Evolutionary conservation across 1,140 invertebrate species (phyloP), one percentile per base, ranked within the genome.

Genomic region (Coptotermes formosanus): DNA sequence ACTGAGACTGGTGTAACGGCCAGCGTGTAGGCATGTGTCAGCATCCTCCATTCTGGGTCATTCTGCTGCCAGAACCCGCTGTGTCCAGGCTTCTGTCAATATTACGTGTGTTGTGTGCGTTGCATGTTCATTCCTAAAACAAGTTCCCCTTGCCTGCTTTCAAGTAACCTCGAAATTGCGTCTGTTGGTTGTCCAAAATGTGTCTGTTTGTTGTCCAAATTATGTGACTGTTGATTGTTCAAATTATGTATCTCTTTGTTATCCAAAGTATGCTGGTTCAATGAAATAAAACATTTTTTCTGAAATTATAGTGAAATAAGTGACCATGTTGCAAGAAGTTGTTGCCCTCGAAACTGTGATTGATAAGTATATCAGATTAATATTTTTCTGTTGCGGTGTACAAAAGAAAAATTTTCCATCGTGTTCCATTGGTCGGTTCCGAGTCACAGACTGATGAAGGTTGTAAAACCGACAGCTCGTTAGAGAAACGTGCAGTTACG

Each of bases 341-440:
- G n/a, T 75, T 75, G 64, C 30, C 64, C 64, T 75, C 64, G 64
- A 75, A 75, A 75, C 25, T 75, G 6, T n/a, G 14, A 14, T 23
- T 30, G 64, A 75, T 75, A 30, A 25, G 14, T 19, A 21, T 55
- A 55, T 55, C 52, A 55, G 2, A 55, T 55, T 16, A 55, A 55
- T 55, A 1, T 30, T 12, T 12, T 16, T 75, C n/a, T 75, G 64
- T 30, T 75, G n/a, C 25, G 25, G n/a, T 14, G 64, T 30, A 1
- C n/a, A 25, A 75, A 30, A n/a, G 64, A 75, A 75, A 75, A 75
- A 75, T 75, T 75, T 75, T 75, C 64, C 64, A 75, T 75, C 25
- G 9, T 8, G 3, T 30, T 14, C 64, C 25, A n/a, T 30, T 75
- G 64, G n/a, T 75, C 64, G n/a, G 64, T 75, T 75, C 64, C 6